Conservation (phyloP, 1,140 invertebrate genomes). For the Aphaenogaster ashmeadi region DNA sequence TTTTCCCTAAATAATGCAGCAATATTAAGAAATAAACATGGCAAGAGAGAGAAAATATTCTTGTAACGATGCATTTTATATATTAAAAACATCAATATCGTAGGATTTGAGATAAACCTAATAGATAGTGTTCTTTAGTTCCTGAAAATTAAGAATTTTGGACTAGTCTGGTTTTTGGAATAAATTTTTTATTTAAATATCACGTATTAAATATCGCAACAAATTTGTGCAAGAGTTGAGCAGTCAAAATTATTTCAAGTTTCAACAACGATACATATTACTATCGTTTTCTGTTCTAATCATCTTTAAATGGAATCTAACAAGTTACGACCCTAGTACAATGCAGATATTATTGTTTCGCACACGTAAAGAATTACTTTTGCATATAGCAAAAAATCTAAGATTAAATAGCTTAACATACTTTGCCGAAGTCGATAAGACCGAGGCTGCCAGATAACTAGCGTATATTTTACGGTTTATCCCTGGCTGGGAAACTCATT, state of each 20-base stretch:
- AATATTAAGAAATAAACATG: no score
- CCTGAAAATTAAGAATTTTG: no score
- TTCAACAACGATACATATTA: not conserved
- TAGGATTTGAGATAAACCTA: no score
- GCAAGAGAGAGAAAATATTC: no score
- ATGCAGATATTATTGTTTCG: not conserved
- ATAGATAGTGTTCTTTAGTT: no score
- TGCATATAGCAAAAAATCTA: not conserved
- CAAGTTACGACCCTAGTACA: not conserved
- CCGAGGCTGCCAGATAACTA: not conserved
- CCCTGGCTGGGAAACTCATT: conserved; percentile 41
- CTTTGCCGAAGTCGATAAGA: conserved; percentile 40
- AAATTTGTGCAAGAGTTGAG: not conserved
- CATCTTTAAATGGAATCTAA: conserved; percentile 14
- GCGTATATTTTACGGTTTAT: conserved; percentile 8
- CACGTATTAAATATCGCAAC: not conserved
- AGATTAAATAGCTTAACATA: not conserved
- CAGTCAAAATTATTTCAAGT: not conserved
- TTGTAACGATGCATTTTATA: no score
- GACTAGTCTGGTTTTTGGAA: no score
- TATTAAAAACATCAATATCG: no score
- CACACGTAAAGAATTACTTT: not conserved
- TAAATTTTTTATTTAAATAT: not conserved
- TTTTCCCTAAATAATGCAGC: no score
- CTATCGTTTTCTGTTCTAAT: conserved; percentile 11